Conservation (phyloP, 2,888 invertebrate genomes). For the Drosophila anomalata region DNA sequence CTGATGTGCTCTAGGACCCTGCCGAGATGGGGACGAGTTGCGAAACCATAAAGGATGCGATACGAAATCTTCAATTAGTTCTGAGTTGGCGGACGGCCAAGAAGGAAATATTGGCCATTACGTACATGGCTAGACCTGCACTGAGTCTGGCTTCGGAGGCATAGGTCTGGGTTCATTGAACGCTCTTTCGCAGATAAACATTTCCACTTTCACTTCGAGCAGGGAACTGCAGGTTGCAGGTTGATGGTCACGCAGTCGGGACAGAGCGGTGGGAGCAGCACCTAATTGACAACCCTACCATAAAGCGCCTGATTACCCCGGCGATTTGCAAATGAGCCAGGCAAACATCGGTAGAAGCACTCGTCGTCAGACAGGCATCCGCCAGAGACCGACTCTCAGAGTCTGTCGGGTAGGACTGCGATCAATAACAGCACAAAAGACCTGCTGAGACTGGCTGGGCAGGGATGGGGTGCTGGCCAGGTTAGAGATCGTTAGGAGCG, state of each 20-base stretch:
- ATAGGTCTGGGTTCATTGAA: conserved; percentile 16
- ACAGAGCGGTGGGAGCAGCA: conserved; percentile 17
- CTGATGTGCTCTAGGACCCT: conserved; percentile 44
- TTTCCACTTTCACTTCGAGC: conserved; percentile 40
- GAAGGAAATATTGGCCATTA: not conserved
- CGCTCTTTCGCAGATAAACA: conserved; percentile 8
- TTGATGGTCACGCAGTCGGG: conserved; percentile 40
- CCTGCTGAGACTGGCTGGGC: conserved; percentile 38
- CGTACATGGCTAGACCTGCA: not conserved
- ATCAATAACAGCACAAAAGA: conserved; percentile 51
- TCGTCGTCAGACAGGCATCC: conserved; percentile 29
- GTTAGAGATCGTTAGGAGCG: conserved; percentile 81
- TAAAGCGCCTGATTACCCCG: conserved; percentile 51
- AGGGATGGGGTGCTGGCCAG: conserved; percentile 54
- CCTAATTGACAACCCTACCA: conserved; percentile 45
- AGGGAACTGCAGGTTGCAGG: conserved; percentile 36
- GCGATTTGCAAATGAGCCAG: conserved; percentile 59
- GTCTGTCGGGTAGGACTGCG: conserved; percentile 22
- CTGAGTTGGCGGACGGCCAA: conserved; percentile 7
- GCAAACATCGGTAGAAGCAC: conserved; percentile 31
- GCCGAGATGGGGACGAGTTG: conserved; percentile 40
- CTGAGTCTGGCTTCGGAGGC: conserved; percentile 8
- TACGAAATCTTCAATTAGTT: conserved; percentile 46
- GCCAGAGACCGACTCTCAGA: conserved; percentile 17
- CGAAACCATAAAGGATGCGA: conserved; percentile 27